Evolutionary conservation across 2,113 vertebrate genomes (phyloP).

Genomic region (Azemiops feae): DNA sequence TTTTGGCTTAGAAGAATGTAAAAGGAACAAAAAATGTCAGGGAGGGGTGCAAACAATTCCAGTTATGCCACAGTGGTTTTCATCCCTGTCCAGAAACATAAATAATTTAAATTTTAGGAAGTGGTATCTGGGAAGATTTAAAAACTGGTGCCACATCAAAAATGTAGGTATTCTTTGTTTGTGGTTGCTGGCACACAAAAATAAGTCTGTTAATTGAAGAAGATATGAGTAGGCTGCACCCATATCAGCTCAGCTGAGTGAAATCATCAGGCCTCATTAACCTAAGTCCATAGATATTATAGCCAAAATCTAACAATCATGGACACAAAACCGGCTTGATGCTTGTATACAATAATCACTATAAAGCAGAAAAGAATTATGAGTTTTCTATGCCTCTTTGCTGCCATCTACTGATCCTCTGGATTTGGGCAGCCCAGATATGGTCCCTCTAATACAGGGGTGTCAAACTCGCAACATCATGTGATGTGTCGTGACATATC

Average conservation of each 20-base stretch:
- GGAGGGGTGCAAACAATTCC: neutral
- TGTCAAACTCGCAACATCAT: no score
- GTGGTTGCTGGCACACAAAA: neutral
- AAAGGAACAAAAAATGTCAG: neutral
- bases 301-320: neutral
- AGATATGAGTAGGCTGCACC: neutral
- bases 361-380: neutral
- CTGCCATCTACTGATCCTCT: neutral
- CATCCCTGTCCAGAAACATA: neutral
- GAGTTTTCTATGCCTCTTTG: neutral
- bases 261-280: neutral
- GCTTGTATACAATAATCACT: neutral
- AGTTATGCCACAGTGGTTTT: neutral
- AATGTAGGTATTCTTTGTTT: neutral
- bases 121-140: neutral
- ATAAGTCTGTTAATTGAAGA: neutral
- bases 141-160: neutral
- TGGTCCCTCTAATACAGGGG: neutral
- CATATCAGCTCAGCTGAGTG: neutral
- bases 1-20: neutral
- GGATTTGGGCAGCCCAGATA: neutral
- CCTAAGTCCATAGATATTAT: neutral
- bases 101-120: neutral
- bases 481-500: no score
- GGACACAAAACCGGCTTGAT: neutral